Percentiles rank a stretch among this genome's conserved stretches.
phyloP scores from a whole-genome alignment of 2,888 invertebrate genomes.

The Ophioninae sp. region DNA sequence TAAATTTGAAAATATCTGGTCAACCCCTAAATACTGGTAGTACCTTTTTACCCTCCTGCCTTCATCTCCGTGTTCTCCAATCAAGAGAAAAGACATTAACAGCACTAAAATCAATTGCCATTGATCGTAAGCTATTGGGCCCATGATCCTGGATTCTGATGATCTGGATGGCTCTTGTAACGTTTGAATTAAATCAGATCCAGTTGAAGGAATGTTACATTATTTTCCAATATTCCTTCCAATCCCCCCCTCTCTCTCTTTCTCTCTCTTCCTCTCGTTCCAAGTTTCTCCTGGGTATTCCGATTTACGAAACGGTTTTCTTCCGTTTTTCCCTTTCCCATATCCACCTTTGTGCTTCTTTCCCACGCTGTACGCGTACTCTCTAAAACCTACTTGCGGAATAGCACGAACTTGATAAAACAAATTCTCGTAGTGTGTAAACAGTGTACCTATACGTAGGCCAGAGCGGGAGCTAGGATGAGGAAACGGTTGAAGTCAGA shows the following conservation, averaged over 20 bases:
- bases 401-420: constrained; percentile 77
- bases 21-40: not conserved
- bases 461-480: constrained; percentile 59
- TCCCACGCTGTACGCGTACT: constrained; percentile 48
- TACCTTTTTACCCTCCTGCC: not conserved
- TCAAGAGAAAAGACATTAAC: not conserved
- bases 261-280: not conserved
- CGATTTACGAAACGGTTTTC: constrained; percentile 43
- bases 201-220: constrained; percentile 5
- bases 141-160: not conserved
- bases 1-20: not conserved
- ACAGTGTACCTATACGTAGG: constrained; percentile 67
- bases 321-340: constrained; percentile 30
- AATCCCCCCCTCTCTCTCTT: not conserved
- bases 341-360: constrained; percentile 18
- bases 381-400: constrained; percentile 64
- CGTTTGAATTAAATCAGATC: constrained; percentile 17
- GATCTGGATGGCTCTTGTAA: not conserved
- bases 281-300: constrained; percentile 27
- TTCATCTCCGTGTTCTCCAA: not conserved
- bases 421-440: constrained; percentile 77
- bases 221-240: constrained; percentile 11
- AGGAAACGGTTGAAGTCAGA: constrained; percentile 72
- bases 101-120: not conserved
- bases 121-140: not conserved